These are phyloP conservation scores for Pangasius sanitwongsei DNA, from an alignment of 2,797 vertebrate genomes.

Conservation along the genomic window DNA sequence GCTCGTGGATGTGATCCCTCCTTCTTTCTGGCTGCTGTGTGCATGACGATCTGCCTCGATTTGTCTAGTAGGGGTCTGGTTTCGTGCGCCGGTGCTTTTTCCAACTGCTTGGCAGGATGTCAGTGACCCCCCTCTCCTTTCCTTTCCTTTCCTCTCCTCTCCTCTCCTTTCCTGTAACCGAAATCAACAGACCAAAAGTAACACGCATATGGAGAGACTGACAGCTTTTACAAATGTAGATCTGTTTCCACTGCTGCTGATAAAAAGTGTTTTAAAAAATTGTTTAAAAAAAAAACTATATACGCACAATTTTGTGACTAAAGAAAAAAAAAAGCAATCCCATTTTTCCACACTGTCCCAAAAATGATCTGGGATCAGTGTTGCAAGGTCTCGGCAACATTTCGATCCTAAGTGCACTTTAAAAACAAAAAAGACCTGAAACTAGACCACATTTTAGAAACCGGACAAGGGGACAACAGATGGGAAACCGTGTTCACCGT, in stretches of 20 bases:
- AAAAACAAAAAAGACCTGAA: not conserved
- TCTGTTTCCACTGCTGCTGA: not conserved
- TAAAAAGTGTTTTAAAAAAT: not conserved
- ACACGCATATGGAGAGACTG: not conserved
- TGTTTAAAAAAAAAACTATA: not conserved
- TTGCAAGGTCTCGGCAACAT: not conserved
- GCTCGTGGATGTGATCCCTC: slow-evolving; percentile 66
- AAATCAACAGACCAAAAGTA: slow-evolving; percentile 18
- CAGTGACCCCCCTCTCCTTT: slow-evolving; percentile 67
- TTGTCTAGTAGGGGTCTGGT: slow-evolving; percentile 76
- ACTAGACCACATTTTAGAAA: not conserved
- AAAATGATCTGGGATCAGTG: not conserved
- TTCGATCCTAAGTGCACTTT: not conserved
- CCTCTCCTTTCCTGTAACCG: slow-evolving; percentile 14
- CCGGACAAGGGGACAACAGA: not conserved
- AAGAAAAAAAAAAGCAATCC: not conserved
- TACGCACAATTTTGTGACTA: not conserved
- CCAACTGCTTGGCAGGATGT: slow-evolving; percentile 77
- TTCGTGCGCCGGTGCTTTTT: slow-evolving; percentile 65
- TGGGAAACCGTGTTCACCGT: not conserved
- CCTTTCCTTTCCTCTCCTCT: not conserved
- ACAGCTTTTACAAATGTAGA: not conserved
- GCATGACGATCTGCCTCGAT: slow-evolving; percentile 77
- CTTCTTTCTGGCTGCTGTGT: slow-evolving; percentile 74
- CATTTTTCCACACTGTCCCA: not conserved